Evolutionary conservation across 2,888 invertebrate species (phyloP).

Genomic region (Conops quadrifasciatus): DNA sequence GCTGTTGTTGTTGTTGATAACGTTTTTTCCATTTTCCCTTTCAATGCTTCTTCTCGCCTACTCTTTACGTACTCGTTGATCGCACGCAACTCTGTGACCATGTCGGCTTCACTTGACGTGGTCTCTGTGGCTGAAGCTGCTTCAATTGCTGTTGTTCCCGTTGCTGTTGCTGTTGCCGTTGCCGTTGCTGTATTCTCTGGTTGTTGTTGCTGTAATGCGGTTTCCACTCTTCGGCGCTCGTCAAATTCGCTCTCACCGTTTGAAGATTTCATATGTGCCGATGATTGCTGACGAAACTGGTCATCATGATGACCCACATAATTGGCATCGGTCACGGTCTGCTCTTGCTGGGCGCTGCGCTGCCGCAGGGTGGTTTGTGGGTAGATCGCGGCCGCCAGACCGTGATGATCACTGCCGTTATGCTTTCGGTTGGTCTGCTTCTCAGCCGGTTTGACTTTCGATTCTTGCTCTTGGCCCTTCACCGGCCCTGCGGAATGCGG

Average conservation of each 20-base stretch:
- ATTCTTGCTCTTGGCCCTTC: slow-evolving; percentile 48
- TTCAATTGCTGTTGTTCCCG: slow-evolving; percentile 34
- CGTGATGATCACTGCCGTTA: neutral
- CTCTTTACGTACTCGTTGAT: slow-evolving; percentile 61
- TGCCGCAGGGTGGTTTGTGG: slow-evolving; percentile 23
- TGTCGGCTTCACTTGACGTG: slow-evolving; percentile 52
- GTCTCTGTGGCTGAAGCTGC: slow-evolving; percentile 20
- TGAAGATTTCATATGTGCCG: slow-evolving; percentile 30
- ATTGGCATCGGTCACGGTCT: slow-evolving; percentile 25
- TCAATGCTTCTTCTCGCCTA: slow-evolving; percentile 46
- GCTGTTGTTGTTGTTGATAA: slow-evolving; percentile 39
- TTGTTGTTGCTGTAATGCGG: neutral
- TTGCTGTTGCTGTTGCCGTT: slow-evolving; percentile 33
- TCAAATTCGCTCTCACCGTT: neutral
- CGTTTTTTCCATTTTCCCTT: slow-evolving; percentile 43
- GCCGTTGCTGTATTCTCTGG: slow-evolving; percentile 24
- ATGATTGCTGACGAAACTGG: slow-evolving; percentile 52
- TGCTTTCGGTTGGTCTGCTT: slow-evolving; percentile 24
- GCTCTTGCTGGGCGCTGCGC: neutral
- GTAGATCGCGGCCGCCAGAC: slow-evolving; percentile 40
- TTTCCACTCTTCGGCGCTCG: slow-evolving; percentile 10
- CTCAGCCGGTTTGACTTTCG: slow-evolving; percentile 61
- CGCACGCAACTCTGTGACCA: slow-evolving; percentile 55
- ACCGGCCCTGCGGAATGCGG: slow-evolving; percentile 34
- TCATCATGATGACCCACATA: slow-evolving; percentile 43